Base-by-base conservation (phyloP, 2,113 vertebrate genomes). In the Channa maculata region DNA sequence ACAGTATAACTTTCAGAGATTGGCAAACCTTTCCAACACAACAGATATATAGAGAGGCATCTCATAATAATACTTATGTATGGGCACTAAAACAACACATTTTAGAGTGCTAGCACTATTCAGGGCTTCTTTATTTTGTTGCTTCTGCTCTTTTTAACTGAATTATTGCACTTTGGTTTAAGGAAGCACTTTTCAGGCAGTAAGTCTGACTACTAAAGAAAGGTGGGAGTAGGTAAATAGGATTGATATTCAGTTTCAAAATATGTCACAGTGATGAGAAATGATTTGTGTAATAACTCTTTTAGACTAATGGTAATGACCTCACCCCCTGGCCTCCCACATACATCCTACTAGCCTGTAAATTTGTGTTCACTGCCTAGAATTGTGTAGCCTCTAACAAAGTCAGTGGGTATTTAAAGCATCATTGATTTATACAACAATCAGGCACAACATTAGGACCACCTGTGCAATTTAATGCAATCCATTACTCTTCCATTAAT, bases 211-310 rank as follows among this genome's bases (percentile, higher is more conserved):
- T 24, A 24, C 2, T 53, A 3, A 45, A 39, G 3, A 33, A 8
- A 57, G n/a, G 1, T 78, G 8, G 10, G 24, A 5, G 0, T 2
- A 1, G 5, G 49, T 36, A 24, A 45, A 12, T 3, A n/a, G 8
- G 34, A 49, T 39, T 39, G 24, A 24, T 41, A 3, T 3, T 49
- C 2, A 43, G 49, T 71, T 73, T 73, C 0, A 50, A 64, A 73
- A 52, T 44, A 3, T 34, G 45, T 24, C 13, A 14, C 3, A 46
- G 37, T 51, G 14, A 43, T 57, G 59, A 44, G 59, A 83, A 73
- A 3, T 70, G 38, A 76, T 80, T 72, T 82, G 62, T 51, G 58
- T 60, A 67, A 45, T 8, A 38, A 51, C 46, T 34, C 0, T 34
- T 37, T 43, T 3, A n/a, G 14, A 15, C 15, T 24, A 24, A 24